phyloP scores from a whole-genome alignment of 2,888 invertebrate species.

The Didymodactylos carnosus region DNA sequence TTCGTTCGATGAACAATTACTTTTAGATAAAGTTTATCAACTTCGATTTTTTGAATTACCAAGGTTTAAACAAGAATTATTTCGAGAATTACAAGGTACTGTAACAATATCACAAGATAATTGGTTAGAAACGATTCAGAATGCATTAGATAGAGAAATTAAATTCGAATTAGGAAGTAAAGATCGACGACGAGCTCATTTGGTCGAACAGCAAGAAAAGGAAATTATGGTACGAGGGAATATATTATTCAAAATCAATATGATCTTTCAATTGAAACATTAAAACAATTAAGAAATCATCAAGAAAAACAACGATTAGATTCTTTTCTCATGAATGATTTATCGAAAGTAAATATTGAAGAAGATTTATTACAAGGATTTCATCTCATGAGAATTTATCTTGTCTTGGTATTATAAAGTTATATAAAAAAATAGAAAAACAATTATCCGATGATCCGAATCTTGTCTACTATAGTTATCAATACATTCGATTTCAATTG shows the following conservation, averaged over 20 bases:
- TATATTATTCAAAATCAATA: too few relatives aligned
- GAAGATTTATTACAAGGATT: neutral
- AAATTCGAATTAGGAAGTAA: neutral
- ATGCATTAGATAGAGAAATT: neutral
- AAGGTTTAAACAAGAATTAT: conserved; percentile 3
- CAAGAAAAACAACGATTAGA: neutral
- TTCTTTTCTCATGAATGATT: neutral
- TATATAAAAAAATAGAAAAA: neutral
- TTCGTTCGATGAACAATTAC: conserved; percentile 21
- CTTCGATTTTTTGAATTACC: conserved; percentile 16
- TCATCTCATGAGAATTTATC: neutral
- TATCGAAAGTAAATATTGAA: neutral
- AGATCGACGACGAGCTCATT: neutral
- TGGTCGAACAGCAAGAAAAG: conserved; percentile 16
- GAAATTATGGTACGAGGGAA: conserved; percentile 13
- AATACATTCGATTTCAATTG: neutral
- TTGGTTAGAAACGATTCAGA: neutral
- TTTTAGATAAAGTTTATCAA: conserved; percentile 17
- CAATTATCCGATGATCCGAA: neutral
- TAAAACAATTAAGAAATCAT: neutral
- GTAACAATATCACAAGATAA: neutral
- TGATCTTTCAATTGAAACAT: neutral
- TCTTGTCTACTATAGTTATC: neutral
- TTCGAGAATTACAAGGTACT: conserved; percentile 4
- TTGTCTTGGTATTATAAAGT: neutral